phyloP scores from a whole-genome alignment of 2,888 invertebrate species.

The Eupithecia subfuscata region DNA sequence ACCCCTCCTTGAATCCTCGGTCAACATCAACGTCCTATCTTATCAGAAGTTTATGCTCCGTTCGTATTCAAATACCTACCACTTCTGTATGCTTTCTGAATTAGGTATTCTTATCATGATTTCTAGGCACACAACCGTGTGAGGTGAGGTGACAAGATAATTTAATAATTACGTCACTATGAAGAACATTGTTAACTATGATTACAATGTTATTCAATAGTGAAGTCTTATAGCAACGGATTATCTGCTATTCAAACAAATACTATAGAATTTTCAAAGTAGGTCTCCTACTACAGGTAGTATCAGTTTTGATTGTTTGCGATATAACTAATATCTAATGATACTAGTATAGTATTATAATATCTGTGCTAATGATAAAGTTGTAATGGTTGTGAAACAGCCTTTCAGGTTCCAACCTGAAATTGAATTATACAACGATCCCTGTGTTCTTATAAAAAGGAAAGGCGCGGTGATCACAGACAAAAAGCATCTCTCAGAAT shows the following conservation, averaged over 20 bases:
- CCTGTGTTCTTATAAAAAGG: slow-evolving; percentile 30
- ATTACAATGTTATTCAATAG: slow-evolving; percentile 21
- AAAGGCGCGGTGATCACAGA: slow-evolving; percentile 40
- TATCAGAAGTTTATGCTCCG: slow-evolving; percentile 36
- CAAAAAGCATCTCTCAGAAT: slow-evolving; percentile 52
- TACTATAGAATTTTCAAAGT: neutral
- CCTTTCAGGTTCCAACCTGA: slow-evolving; percentile 4
- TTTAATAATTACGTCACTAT: slow-evolving; percentile 36
- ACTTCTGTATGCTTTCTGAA: slow-evolving; percentile 39
- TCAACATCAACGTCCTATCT: slow-evolving; percentile 40
- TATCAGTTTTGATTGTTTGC: neutral
- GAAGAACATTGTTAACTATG: slow-evolving; percentile 18
- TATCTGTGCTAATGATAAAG: too few species aligned
- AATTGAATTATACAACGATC: neutral
- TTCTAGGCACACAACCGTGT: slow-evolving; percentile 32
- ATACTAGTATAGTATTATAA: too few species aligned
- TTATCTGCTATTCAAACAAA: slow-evolving; percentile 5
- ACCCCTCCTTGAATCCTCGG: slow-evolving; percentile 31
- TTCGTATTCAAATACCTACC: slow-evolving; percentile 36
- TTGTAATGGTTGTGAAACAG: slow-evolving; percentile 47
- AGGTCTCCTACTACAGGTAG: neutral
- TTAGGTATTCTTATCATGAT: slow-evolving; percentile 45
- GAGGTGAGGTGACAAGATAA: slow-evolving; percentile 33
- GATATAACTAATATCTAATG: neutral
- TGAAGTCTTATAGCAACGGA: slow-evolving; percentile 13